These are phyloP conservation scores for Diarsia brunnea DNA, from an alignment of 2,888 invertebrate species.

Conservation along the genomic window DNA sequence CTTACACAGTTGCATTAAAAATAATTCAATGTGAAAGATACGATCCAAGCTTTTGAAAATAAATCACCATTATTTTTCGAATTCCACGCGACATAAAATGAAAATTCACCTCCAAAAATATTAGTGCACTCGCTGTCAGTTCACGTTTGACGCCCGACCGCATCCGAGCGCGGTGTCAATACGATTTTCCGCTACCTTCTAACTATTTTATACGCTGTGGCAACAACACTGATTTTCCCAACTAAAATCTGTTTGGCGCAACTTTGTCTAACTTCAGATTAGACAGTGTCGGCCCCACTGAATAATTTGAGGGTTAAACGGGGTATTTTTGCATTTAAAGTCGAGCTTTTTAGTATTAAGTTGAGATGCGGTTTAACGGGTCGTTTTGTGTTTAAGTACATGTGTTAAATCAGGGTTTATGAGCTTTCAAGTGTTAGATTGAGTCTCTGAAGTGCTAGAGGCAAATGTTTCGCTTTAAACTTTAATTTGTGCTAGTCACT, in stretches of 20 bases:
- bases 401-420: slow-evolving; percentile 58
- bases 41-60: slow-evolving; percentile 5
- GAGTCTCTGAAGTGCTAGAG: slow-evolving; percentile 5
- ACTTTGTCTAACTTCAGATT: slow-evolving; percentile 54
- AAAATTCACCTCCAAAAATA: slow-evolving; percentile 34
- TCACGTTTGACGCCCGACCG: slow-evolving; percentile 60
- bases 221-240: slow-evolving; percentile 42
- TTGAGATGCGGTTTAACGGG: slow-evolving; percentile 29
- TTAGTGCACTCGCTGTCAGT: slow-evolving; percentile 47
- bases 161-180: slow-evolving; percentile 73
- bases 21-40: neutral
- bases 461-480: slow-evolving; percentile 10
- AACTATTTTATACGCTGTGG: slow-evolving; percentile 74
- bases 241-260: slow-evolving; percentile 51
- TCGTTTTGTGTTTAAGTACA: slow-evolving; percentile 55
- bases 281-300: slow-evolving; percentile 26
- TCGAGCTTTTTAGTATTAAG: slow-evolving; percentile 47
- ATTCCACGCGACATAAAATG: slow-evolving; percentile 6
- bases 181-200: slow-evolving; percentile 72
- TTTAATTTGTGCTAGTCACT: neutral
- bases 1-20: neutral
- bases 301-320: slow-evolving; percentile 43
- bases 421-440: slow-evolving; percentile 53
- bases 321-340: slow-evolving; percentile 53
- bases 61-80: slow-evolving; percentile 25